Evolutionary conservation across 1,140 invertebrate species (phyloP), one percentile per base, ranked within the genome.

Genomic region (Scylla paramamosain): DNA sequence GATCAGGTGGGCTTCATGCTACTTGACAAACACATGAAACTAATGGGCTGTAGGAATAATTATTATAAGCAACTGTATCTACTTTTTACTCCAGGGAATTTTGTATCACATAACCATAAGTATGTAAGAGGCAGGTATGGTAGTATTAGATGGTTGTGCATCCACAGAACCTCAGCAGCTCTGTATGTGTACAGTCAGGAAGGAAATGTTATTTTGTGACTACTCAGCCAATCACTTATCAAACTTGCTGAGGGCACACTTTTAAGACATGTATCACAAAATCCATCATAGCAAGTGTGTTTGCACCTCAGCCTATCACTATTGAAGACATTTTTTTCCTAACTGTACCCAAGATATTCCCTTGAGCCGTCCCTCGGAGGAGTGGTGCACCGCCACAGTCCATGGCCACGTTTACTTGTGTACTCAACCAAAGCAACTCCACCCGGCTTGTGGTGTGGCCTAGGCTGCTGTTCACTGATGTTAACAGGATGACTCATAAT

Each of bases 71-170:
- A 77, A 77, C 67, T 77, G n/a, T n/a, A 59, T 77, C 12, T 77
- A 77, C 20, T 77, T 77, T 77, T n/a, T 77, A 77, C 20, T 77
- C 25, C 25, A 77, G 67, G 67, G 67, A n/a, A 77, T 77, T 77
- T 77, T 77, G 8, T 77, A 77, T 77, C 67, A 77, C 8, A n/a
- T 77, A 77, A 20, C 20, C n/a, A 7, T 77, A 77, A 77, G 67
- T n/a, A n/a, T 77, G 20, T 77, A 77, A 20, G n/a, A 77, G n/a
- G 67, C 67, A 77, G 67, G 67, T 77, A 77, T 20, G 67, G 67
- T 77, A 77, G 67, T n/a, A 77, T 77, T 77, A n/a, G 67, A 59
- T 77, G 67, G 67, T 20, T 59, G 67, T 77, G 67, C 67, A 77
- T 77, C 67, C 16, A 77, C 20, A 7, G 6, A 77, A 8, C 25